A percentile compares a stretch with the other conserved stretches of the same genome.
Evolutionary conservation across 2,888 invertebrate species (phyloP).

Genomic region (Molorchus minor): DNA sequence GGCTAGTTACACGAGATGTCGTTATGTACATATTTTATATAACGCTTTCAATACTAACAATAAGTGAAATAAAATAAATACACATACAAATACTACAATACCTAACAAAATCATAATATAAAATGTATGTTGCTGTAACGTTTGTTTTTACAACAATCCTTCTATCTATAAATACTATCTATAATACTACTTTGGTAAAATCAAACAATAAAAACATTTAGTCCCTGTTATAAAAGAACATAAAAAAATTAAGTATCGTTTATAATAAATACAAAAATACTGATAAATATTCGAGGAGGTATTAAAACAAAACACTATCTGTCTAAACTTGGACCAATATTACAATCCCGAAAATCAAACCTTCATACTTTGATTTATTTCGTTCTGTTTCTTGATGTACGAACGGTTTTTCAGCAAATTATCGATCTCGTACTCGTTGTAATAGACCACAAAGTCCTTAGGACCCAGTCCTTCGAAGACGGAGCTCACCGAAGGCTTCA

Average conservation of each 20-base stretch:
- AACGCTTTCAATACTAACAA: background rate
- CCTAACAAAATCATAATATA: slow-evolving; percentile 17
- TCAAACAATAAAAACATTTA: background rate
- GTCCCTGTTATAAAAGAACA: background rate
- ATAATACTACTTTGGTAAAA: slow-evolving; percentile 15
- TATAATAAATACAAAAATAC: background rate
- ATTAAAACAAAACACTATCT: background rate
- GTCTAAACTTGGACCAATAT: too few species aligned
- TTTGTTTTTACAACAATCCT: too few species aligned
- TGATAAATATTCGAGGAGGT: background rate
- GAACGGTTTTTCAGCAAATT: slow-evolving; percentile 65
- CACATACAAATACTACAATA: slow-evolving; percentile 4
- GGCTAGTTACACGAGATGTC: background rate
- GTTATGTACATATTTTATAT: slow-evolving; percentile 1
- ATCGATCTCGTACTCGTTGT: slow-evolving; percentile 79
- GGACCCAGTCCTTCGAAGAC: slow-evolving; percentile 84
- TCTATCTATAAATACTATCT: too few species aligned
- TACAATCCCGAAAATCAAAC: background rate
- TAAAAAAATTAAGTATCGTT: background rate
- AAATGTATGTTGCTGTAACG: too few species aligned
- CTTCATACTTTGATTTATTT: background rate
- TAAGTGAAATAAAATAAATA: slow-evolving; percentile 22
- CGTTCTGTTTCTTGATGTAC: slow-evolving; percentile 13
- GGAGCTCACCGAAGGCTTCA: slow-evolving; percentile 84
- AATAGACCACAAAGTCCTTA: slow-evolving; percentile 78